phyloP scores from a whole-genome alignment of 2,797 vertebrate genomes.

The Melanotaenia parkinsoni region DNA sequence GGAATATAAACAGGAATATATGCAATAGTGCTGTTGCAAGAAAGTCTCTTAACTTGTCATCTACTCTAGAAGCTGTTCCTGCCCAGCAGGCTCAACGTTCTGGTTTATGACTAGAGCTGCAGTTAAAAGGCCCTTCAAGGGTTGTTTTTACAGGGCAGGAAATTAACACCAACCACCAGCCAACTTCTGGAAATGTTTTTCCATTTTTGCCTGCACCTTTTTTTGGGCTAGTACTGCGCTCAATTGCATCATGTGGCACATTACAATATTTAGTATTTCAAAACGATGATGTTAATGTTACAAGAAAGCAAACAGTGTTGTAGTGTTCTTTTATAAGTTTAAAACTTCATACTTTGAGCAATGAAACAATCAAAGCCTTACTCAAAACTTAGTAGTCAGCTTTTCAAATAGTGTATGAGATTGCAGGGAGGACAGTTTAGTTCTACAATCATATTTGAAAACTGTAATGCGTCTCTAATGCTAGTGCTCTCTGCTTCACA shows the following conservation, averaged over 20 bases:
- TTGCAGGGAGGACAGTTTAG: background rate
- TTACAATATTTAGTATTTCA: background rate
- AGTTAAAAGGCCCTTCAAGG: conserved; percentile 22
- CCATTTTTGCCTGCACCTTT: background rate
- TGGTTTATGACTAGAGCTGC: conserved; percentile 34
- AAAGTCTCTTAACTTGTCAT: background rate
- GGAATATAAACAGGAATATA: background rate
- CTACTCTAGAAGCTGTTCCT: conserved; percentile 29
- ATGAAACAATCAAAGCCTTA: background rate
- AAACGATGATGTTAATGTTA: background rate
- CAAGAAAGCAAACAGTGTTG: background rate
- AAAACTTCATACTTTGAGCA: background rate
- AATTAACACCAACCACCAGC: conserved; percentile 33
- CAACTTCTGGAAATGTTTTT: conserved; percentile 20
- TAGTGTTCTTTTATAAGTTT: background rate
- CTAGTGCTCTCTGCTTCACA: conserved; percentile 12
- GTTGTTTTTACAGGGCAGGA: conserved; percentile 40
- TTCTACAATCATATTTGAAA: background rate
- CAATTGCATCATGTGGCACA: background rate
- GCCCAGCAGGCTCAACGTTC: conserved; percentile 39
- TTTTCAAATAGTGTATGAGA: background rate
- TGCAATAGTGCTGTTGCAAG: background rate
- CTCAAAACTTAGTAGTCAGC: background rate
- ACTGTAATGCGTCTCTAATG: background rate
- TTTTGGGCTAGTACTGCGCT: background rate